These are phyloP conservation scores for Hyles vespertilio DNA, from an alignment of 1,140 invertebrate species.

Conservation along the genomic window DNA sequence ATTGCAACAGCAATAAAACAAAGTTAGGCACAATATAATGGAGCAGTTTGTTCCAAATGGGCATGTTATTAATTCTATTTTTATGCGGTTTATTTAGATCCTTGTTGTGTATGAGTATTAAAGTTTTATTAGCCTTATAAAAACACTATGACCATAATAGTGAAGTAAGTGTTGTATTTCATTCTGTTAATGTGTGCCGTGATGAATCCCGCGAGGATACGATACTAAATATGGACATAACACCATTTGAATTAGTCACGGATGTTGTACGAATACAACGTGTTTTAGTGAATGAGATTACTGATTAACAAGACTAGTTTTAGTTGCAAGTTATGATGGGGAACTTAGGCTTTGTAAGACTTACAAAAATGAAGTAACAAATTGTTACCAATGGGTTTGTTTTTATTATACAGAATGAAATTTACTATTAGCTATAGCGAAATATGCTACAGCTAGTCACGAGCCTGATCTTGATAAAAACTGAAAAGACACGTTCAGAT, in stretches of 20 bases:
- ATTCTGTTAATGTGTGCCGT: slow-evolving; percentile 6
- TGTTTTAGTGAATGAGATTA: too few relatives aligned
- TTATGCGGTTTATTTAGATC: slow-evolving; percentile 16
- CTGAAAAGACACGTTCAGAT: too few relatives aligned
- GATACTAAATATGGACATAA: slow-evolving; percentile 1
- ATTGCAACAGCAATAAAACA: neutral
- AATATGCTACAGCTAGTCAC: too few relatives aligned
- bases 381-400: too few relatives aligned
- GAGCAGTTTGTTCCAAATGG: slow-evolving; percentile 4
- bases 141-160: slow-evolving; percentile 12
- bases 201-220: slow-evolving; percentile 6
- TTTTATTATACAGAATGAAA: too few relatives aligned
- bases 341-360: too few relatives aligned
- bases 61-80: slow-evolving; percentile 17
- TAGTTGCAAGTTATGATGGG: too few relatives aligned
- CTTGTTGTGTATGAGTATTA: slow-evolving; percentile 11
- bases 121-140: slow-evolving; percentile 14
- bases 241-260: slow-evolving; percentile 6
- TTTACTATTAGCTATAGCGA: too few relatives aligned
- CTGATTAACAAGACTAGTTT: too few relatives aligned
- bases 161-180: slow-evolving; percentile 3
- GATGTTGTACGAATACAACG: too few relatives aligned
- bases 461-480: too few relatives aligned
- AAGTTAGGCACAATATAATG: slow-evolving; percentile 4
- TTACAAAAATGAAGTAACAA: too few relatives aligned